These are phyloP conservation scores for Hydrotaea cyrtoneurina DNA, from an alignment of 2,888 invertebrate genomes.

Conservation along the genomic window DNA sequence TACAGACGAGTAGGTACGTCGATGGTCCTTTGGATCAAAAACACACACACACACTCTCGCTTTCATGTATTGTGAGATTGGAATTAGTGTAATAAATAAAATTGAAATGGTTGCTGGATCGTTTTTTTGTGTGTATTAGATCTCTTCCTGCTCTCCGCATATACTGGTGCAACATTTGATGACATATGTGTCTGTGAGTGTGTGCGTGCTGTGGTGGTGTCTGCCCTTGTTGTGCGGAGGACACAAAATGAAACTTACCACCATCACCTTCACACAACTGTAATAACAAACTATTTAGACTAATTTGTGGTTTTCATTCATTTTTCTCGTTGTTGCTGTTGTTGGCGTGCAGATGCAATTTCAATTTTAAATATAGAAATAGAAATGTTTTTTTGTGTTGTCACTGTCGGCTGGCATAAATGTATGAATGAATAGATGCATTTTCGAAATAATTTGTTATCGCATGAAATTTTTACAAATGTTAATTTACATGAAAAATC, in stretches of 20 bases:
- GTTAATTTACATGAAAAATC: not conserved
- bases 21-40: no score
- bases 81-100: slow-evolving; percentile 67
- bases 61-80: not conserved
- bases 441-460: slow-evolving; percentile 33
- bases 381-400: slow-evolving; percentile 45
- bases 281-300: slow-evolving; percentile 48
- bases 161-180: not conserved
- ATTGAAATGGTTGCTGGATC: slow-evolving; percentile 55
- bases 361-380: slow-evolving; percentile 40
- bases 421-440: slow-evolving; percentile 3
- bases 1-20: no score
- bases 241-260: slow-evolving; percentile 25
- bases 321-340: slow-evolving; percentile 25
- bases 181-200: not conserved
- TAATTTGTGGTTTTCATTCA: slow-evolving; percentile 62
- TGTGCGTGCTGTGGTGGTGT: slow-evolving; percentile 23
- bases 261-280: not conserved
- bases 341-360: slow-evolving; percentile 46
- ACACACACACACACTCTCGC: no score
- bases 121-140: not conserved
- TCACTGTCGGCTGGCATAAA: not conserved
- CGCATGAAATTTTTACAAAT: not conserved
- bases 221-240: not conserved
- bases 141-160: slow-evolving; percentile 2